Evolutionary conservation across 2,888 invertebrate species (phyloP).

Genomic region (Drosophila paracracens): DNA sequence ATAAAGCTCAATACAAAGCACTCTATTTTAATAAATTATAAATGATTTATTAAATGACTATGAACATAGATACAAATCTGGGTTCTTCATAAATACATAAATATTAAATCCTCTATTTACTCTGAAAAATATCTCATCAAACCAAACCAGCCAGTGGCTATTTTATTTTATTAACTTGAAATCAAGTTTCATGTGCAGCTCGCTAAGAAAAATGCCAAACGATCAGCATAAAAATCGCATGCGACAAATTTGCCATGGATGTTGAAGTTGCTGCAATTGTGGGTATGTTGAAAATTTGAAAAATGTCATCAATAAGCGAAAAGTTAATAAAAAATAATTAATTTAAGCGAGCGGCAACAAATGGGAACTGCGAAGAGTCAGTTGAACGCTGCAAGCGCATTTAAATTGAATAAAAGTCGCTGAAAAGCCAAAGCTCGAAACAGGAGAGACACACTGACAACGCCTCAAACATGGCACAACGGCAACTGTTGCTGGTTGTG

Average conservation of each 20-base stretch:
- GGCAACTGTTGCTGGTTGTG: slow-evolving; percentile 51
- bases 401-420: slow-evolving; percentile 76
- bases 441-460: slow-evolving; percentile 53
- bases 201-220: slow-evolving; percentile 59
- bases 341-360: slow-evolving; percentile 65
- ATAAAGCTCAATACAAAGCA: neutral
- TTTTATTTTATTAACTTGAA: slow-evolving; percentile 70
- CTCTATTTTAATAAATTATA: neutral
- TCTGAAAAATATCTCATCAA: slow-evolving; percentile 12
- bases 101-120: slow-evolving; percentile 1
- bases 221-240: slow-evolving; percentile 71
- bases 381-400: slow-evolving; percentile 71
- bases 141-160: slow-evolving; percentile 39
- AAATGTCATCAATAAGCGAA: slow-evolving; percentile 79
- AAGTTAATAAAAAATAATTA: slow-evolving; percentile 81
- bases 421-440: slow-evolving; percentile 54
- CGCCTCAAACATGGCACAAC: slow-evolving; percentile 58
- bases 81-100: neutral
- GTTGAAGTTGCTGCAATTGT: slow-evolving; percentile 25
- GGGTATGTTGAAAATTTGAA: slow-evolving; percentile 71
- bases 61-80: neutral
- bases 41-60: neutral
- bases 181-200: slow-evolving; percentile 60
- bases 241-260: slow-evolving; percentile 72
- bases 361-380: slow-evolving; percentile 11